These are phyloP conservation scores for Calameuta filiformis DNA, from an alignment of 2,888 invertebrate genomes.

Conservation along the genomic window DNA sequence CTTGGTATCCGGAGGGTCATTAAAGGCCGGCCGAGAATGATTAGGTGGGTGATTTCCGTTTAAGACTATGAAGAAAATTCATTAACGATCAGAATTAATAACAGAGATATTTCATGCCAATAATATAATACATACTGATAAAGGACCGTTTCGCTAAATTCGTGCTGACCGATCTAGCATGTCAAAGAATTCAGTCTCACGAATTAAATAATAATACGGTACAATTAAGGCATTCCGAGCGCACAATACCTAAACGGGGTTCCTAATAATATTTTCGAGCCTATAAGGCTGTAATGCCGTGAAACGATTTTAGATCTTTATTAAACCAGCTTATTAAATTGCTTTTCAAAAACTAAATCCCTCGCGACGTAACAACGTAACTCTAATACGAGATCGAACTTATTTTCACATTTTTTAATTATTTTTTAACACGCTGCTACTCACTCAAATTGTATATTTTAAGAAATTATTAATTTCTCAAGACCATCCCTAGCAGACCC, in stretches of 20 bases:
- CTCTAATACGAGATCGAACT: neutral
- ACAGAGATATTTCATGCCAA: neutral
- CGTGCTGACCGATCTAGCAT: neutral
- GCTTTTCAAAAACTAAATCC: neutral
- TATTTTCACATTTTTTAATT: neutral
- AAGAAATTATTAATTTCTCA: neutral
- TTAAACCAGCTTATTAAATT: neutral
- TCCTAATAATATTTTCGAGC: neutral
- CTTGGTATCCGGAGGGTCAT: slow-evolving; percentile 59
- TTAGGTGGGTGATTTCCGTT: slow-evolving; percentile 56
- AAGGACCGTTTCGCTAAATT: neutral
- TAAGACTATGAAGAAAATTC: slow-evolving; percentile 43
- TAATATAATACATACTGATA: neutral
- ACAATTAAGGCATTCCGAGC: neutral
- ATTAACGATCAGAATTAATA: neutral
- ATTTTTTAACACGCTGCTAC: neutral
- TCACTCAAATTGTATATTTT: neutral
- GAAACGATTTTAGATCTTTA: neutral
- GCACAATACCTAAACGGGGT: neutral
- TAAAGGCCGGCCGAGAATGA: slow-evolving; percentile 57
- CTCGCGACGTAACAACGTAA: neutral
- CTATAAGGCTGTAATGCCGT: neutral
- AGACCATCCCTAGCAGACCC: neutral
- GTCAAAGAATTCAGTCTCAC: neutral
- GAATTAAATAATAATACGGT: neutral